Conservation (phyloP, 2,113 vertebrate species). For the Aythya baeri region DNA sequence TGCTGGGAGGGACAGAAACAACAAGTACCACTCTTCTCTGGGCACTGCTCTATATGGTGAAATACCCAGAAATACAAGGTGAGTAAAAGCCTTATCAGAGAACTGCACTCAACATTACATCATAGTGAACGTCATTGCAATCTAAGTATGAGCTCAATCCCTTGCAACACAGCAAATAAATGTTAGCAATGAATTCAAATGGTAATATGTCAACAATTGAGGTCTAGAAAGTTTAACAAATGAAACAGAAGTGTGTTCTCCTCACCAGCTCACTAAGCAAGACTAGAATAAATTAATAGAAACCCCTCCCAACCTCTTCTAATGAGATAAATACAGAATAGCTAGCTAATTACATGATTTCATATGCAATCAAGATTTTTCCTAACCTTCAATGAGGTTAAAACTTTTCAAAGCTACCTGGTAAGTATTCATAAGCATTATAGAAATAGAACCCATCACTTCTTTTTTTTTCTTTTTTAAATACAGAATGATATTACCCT, state of each 20-base stretch:
- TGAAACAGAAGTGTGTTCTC: neutral
- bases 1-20: slow-evolving; percentile 79
- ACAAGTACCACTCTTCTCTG: slow-evolving; percentile 75
- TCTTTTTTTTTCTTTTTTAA: neutral
- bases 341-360: neutral
- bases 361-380: neutral
- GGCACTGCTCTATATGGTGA: slow-evolving; percentile 77
- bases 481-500: neutral
- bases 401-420: neutral
- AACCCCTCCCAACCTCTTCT: neutral
- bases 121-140: neutral
- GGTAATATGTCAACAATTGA: neutral
- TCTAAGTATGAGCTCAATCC: neutral
- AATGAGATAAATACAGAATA: neutral
- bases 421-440: neutral
- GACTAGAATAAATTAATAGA: neutral
- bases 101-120: neutral
- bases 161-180: neutral
- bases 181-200: neutral
- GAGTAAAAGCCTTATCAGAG: neutral
- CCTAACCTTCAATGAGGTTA: neutral
- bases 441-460: neutral
- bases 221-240: neutral
- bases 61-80: slow-evolving; percentile 74
- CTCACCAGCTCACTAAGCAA: neutral